These are phyloP conservation scores for Bembecia ichneumoniformis DNA, from an alignment of 2,888 invertebrate genomes.

Conservation along the genomic window DNA sequence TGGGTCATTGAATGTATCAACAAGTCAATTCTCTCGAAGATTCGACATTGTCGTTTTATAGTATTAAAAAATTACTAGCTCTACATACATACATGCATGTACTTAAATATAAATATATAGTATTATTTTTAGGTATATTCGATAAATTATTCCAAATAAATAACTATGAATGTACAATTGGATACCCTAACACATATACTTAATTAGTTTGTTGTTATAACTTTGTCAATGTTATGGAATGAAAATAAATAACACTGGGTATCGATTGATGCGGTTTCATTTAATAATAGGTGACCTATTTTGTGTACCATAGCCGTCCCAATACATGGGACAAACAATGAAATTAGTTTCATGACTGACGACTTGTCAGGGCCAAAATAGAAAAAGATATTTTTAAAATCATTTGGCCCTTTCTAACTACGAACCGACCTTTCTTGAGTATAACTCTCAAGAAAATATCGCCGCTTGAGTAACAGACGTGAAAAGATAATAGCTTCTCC, in stretches of 20 bases:
- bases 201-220: constrained; percentile 55
- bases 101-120: constrained; percentile 21
- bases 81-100: constrained; percentile 68
- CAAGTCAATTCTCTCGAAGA: background rate
- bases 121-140: constrained; percentile 31
- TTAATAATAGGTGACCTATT: background rate
- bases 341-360: too few relatives aligned
- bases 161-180: constrained; percentile 34
- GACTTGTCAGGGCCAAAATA: too few relatives aligned
- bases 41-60: background rate
- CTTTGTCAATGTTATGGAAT: constrained; percentile 48
- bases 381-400: too few relatives aligned
- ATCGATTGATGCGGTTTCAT: constrained; percentile 31
- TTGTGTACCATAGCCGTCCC: too few relatives aligned
- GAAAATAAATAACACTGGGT: constrained; percentile 49
- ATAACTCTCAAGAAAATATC: too few relatives aligned
- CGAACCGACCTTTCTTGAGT: too few relatives aligned
- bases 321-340: too few relatives aligned
- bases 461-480: too few relatives aligned
- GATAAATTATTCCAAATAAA: constrained; percentile 28
- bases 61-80: constrained; percentile 17
- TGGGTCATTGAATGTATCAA: constrained; percentile 21
- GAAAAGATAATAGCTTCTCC: too few relatives aligned
- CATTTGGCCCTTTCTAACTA: too few relatives aligned
- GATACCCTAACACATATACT: constrained; percentile 33